Evolutionary conservation across 2,113 vertebrate species (phyloP).

Genomic region (Pogonocichla stellata): DNA sequence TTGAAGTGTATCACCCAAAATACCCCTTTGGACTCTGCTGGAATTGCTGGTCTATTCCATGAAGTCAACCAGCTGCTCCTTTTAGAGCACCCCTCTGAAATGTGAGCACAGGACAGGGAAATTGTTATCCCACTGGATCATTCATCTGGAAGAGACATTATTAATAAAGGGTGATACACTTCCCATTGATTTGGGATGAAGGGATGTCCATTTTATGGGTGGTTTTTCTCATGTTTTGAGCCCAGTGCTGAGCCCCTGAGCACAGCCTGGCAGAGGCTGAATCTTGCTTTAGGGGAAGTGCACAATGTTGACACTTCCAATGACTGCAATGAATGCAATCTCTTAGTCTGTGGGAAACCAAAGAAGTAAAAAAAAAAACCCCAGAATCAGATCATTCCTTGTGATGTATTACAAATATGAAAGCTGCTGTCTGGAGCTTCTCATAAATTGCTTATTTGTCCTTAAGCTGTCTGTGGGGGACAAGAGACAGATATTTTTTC

Average conservation of each 20-base stretch:
- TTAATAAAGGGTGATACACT: constrained; percentile 35
- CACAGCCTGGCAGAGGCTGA: not conserved
- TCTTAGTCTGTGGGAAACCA: not conserved
- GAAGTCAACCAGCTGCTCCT: constrained; percentile 37
- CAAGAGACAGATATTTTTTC: not conserved
- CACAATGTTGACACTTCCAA: not conserved
- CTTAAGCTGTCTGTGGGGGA: not conserved
- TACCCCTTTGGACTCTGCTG: constrained; percentile 5
- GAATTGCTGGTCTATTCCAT: not conserved
- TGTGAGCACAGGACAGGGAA: constrained; percentile 20
- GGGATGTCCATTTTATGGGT: not conserved
- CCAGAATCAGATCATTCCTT: not conserved
- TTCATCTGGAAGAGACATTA: constrained; percentile 46
- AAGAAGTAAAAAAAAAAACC: not conserved
- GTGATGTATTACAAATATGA: not conserved
- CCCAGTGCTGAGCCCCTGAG: not conserved
- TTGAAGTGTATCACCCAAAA: constrained; percentile 10
- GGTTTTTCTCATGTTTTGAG: not conserved
- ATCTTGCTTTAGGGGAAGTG: not conserved
- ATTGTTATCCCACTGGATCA: not conserved
- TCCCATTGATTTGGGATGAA: constrained; percentile 4
- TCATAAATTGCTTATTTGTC: not conserved
- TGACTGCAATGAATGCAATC: not conserved
- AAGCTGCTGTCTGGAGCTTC: not conserved
- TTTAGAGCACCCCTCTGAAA: constrained; percentile 56